A percentile compares a stretch with the other conserved stretches of the same genome.
Conservation (phyloP, 2,113 vertebrate species). For the Symphodus melops region DNA sequence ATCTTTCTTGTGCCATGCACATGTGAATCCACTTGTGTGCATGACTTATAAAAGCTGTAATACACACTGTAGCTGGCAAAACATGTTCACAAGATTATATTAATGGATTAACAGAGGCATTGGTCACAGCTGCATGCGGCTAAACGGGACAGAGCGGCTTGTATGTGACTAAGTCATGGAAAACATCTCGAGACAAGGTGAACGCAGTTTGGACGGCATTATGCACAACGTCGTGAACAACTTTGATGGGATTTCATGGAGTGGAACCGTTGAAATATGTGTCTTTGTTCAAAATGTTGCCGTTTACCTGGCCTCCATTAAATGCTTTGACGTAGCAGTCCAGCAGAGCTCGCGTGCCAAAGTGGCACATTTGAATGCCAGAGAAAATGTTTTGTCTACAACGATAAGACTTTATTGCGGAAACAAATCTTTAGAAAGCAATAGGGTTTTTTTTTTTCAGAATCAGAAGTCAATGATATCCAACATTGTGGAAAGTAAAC, state of each 20-base stretch:
- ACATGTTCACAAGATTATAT: conserved; percentile 24
- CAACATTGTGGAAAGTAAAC: too few relatives aligned
- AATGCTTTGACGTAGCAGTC: background rate
- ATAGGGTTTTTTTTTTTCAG: too few relatives aligned
- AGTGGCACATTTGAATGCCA: too few relatives aligned
- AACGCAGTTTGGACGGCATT: conserved; percentile 1
- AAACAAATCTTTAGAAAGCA: too few relatives aligned
- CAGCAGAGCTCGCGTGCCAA: too few relatives aligned
- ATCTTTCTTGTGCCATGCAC: conserved; percentile 11
- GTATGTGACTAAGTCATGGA: conserved; percentile 6
- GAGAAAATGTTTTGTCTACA: too few relatives aligned
- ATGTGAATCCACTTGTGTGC: conserved; percentile 17
- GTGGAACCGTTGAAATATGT: too few relatives aligned
- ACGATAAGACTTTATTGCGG: too few relatives aligned
- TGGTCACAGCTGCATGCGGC: conserved; percentile 37
- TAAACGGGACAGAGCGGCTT: background rate
- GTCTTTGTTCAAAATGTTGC: too few relatives aligned
- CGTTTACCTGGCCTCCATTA: too few relatives aligned
- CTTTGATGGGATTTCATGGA: too few relatives aligned
- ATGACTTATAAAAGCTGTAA: conserved; percentile 18
- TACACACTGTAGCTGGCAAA: conserved; percentile 14
- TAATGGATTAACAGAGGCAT: conserved; percentile 31
- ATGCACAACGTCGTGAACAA: background rate
- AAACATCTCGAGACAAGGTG: background rate
- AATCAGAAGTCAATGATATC: too few relatives aligned